Base-by-base conservation (phyloP, 2,113 vertebrate species). In the Malaclemys terrapin region DNA sequence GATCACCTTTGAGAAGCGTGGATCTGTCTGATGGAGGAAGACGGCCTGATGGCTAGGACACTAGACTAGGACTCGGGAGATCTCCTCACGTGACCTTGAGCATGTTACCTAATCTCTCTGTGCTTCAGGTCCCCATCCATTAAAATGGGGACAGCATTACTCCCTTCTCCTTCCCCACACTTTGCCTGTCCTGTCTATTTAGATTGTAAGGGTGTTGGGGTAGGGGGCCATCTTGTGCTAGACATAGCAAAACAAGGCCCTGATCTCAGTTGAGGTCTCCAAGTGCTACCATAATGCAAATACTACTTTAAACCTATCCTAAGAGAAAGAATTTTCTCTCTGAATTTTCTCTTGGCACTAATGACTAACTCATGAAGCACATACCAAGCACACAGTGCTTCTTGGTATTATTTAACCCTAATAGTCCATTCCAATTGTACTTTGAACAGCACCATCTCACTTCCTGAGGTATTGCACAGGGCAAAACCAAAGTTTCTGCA, bases 361-460 rank as follows among this genome's bases (percentile, higher is more conserved):
- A 87, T 81, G 65, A 93, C 79, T 57, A 85, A 87, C 59, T n/a
- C 50, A 89, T 85, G 96, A 97, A 96, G 93, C 93, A 95, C 91
- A 87, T 38, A 93, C 90, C 88, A 91, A 84, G 88, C 45, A 56
- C 87, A 93, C 72, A 95, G 42, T 22, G 78, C 52, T 27, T 82
- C 90, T 91, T 93, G 45, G 29, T 91, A 84, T 89, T 88, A 52
- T 78, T 82, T 91, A 96, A 92, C 89, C 91, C 97, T 95, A 97
- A 97, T 95, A 96, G 97, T 90, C 94, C 95, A 95, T 96, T 97
- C 91, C 97, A 95, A 98, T 96, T 97, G 97, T 95, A 97, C 96
- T 98, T 95, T 92, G 95, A 98, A 96, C 96, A 89, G 96, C 96
- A 97, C 76, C 94, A 95, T 94, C 96, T 96, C 97, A 96, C 95